Base-by-base conservation (phyloP, 2,888 invertebrate species). In the Microchrysa polita region DNA sequence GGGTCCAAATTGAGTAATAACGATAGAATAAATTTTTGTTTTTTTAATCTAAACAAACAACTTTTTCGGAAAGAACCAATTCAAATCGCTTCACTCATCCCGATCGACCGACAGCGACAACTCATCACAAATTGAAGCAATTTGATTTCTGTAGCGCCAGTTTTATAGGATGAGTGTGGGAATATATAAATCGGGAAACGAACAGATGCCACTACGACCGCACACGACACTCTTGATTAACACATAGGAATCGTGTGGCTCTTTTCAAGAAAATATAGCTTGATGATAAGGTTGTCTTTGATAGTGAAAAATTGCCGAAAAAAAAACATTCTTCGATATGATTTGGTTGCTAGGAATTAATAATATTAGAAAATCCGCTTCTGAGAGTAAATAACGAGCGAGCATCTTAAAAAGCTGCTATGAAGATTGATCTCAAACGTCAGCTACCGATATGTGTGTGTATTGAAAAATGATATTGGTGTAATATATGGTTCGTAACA, bases 101-200 rank as follows among this genome's bases (percentile, higher is more conserved):
- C 65, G 65, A 65, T n/a, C n/a, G 44, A 44, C 48, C 44, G 48
- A 65, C 44, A 44, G 22, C 44, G 48, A 65, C 44, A 22, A 20
- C 65, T 65, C 22, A 48, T 65, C 44, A 10, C 16, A 65, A 44
- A 22, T 48, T 65, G 27, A 65, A 65, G 44, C 18, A 65, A 44
- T 7, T 22, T 44, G 44, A 65, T 44, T 65, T 44, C 23, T 20
- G 65, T 48, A 65, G 44, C 48, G 65, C 22, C 48, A 20, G 65
- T 65, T 65, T 48, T 65, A 65, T 65, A n/a, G 18, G 42, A 61
- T 10, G 16, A 12, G 10, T 60, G 60, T 60, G 27, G 14, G 12
- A 18, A 60, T n/a, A 60, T 61, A n/a, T n/a, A n/a, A n/a, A 9
- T 40, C 5, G 40, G n/a, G 34, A 40, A 40, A 40, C 10, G 12